These are phyloP conservation scores for Meles meles DNA, from an alignment of 2,113 vertebrate genomes.

Conservation along the genomic window DNA sequence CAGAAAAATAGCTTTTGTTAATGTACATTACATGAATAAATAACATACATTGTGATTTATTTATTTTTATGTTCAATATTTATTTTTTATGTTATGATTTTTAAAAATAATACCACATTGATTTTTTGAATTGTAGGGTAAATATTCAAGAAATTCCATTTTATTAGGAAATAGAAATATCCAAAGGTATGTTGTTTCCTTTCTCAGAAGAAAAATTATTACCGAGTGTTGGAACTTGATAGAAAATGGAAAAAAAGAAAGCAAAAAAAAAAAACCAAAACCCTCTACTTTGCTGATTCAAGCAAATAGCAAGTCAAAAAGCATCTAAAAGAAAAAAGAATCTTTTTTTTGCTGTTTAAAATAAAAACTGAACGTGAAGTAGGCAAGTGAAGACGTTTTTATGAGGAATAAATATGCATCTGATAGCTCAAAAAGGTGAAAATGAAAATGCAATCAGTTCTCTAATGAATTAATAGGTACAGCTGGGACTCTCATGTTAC, in stretches of 20 bases:
- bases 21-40: too few relatives aligned
- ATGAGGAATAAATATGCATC: constrained; percentile 24
- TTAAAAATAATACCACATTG: neutral
- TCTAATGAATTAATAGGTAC: constrained; percentile 50
- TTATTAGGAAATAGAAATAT: neutral
- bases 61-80: too few relatives aligned
- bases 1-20: too few relatives aligned
- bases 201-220: neutral
- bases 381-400: constrained; percentile 4
- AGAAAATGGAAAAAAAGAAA: neutral
- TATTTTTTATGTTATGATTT: too few relatives aligned
- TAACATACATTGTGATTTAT: too few relatives aligned
- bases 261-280: neutral
- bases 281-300: neutral
- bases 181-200: neutral
- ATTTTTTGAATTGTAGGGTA: neutral
- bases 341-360: neutral
- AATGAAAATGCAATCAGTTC: constrained; percentile 32
- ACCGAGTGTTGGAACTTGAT: neutral
- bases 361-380: constrained; percentile 17
- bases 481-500: neutral
- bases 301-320: constrained; percentile 7
- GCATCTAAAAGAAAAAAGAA: neutral
- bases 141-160: neutral
- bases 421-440: neutral